phyloP scores from a whole-genome alignment of 1,140 invertebrate species.

The Brachionus koreanus region DNA sequence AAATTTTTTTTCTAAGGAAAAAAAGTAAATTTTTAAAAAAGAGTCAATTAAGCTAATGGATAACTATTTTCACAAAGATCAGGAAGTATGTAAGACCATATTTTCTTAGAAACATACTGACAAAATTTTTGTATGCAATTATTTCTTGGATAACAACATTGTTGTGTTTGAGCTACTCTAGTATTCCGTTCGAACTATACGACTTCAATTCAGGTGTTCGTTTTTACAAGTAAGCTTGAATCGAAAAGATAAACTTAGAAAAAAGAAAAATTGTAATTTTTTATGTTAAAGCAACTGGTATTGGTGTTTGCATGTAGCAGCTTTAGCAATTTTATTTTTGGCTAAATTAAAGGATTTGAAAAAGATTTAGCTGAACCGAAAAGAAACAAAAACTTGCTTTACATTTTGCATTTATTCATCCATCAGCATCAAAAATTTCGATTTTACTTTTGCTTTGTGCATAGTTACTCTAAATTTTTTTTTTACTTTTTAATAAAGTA shows the following conservation, averaged over 20 bases:
- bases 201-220: neutral
- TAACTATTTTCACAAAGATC: neutral
- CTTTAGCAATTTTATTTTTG: neutral
- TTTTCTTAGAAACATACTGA: neutral
- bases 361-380: neutral
- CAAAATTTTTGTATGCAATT: neutral
- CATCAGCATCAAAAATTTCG: neutral
- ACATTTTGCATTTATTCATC: neutral
- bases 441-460: neutral
- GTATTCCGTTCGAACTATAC: conserved; percentile 31
- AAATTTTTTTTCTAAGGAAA: neutral
- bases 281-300: conserved; percentile 28
- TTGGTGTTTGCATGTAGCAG: conserved; percentile 22
- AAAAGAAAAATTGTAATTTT: neutral
- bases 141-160: neutral
- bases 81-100: neutral
- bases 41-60: too few species aligned
- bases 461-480: neutral
- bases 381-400: neutral
- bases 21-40: neutral
- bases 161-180: neutral
- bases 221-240: conserved; percentile 34
- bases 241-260: neutral
- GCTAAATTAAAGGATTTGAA: neutral
- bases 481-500: neutral